Evolutionary conservation across 2,113 vertebrate species (phyloP).

Genomic region (Passer domesticus): DNA sequence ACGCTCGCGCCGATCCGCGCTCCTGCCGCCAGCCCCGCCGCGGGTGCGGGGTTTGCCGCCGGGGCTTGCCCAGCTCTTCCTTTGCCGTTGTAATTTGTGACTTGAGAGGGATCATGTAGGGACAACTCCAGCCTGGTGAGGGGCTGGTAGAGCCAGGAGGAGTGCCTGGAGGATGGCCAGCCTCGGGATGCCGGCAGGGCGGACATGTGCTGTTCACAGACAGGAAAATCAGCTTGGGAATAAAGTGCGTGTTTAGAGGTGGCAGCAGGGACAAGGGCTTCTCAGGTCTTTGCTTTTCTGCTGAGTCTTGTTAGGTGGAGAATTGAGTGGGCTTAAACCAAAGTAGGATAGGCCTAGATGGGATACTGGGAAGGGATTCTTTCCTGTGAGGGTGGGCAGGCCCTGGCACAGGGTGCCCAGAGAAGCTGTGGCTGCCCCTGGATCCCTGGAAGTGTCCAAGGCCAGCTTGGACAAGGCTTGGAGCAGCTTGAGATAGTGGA

Average conservation of each 20-base stretch:
- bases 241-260: fast-evolving
- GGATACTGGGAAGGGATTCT: neutral
- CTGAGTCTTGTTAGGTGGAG: neutral
- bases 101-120: neutral
- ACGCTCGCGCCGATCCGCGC: conserved; percentile 43
- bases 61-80: neutral
- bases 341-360: neutral
- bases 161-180: neutral
- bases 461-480: fast-evolving
- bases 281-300: neutral
- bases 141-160: neutral
- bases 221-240: neutral
- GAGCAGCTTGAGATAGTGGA: fast-evolving
- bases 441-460: neutral
- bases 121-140: fast-evolving
- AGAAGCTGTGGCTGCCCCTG: neutral
- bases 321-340: fast-evolving
- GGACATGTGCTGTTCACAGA: neutral
- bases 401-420: neutral
- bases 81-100: neutral
- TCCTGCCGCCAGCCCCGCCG: conserved; percentile 15
- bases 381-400: fast-evolving
- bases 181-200: fast-evolving
- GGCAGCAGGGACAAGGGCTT: neutral
- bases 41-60: neutral